Base-by-base conservation (phyloP, 2,888 invertebrate genomes). In the Oxycera nigricornis region DNA sequence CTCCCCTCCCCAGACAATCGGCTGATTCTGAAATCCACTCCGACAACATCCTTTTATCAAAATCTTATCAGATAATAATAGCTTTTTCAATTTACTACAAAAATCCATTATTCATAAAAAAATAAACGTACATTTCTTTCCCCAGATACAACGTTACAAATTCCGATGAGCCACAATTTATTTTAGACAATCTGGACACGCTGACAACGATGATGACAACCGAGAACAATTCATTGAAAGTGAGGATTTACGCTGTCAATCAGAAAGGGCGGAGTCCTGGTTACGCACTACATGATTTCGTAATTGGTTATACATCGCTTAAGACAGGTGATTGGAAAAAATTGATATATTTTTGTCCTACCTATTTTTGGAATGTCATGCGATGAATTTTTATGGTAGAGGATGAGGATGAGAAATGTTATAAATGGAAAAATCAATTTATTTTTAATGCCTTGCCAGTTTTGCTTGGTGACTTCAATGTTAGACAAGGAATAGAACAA, bases 241-340 rank as follows among this genome's bases (percentile, higher is more conserved):
- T 94, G 77, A 90, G 90, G 68, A 91, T 94, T 74, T 91, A 91
- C 81, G 92, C 94, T 31, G 89, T 91, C 81, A 95, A 95, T 88
- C 90, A 91, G 80, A 95, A 95, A 85, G 95, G 95, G 50, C 88
- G 91, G 73, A 94, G 94, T 81, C 87, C 88, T 73, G 89, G 91
- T 14, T 90, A 92, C 77, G 87, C 89, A 35, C 85, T 94, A 70
- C 91, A 91, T 82, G 94, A 94, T 83, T 90, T 94, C 79, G 90
- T 92, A 70, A 92, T 94, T 85, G 88, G 91, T 75, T 83, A 83
- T 78, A 93, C 94, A 83, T 92, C 92, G 14, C 93, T 93, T 83
- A 93, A 92, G 84, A 87, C 92, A 79, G 84, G 84, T 84, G 80
- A 81, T 70, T 70, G 68, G 11, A 7, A 35, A n/a, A n/a, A n/a